phyloP scores from a whole-genome alignment of 1,140 invertebrate species.

The Lineus longissimus region DNA sequence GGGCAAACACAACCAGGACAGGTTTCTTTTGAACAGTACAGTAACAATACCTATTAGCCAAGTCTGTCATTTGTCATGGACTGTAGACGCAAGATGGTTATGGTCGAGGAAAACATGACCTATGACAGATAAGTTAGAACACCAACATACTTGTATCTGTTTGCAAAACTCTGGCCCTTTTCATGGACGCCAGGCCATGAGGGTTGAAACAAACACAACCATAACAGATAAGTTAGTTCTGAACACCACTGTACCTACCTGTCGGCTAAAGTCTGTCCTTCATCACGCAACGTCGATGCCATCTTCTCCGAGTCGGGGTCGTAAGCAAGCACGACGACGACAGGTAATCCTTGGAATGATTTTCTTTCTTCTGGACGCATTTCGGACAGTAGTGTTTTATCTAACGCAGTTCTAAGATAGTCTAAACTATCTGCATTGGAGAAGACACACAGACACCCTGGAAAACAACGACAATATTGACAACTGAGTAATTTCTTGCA shows the following conservation, averaged over 20 bases:
- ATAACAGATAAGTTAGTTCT: too few relatives aligned
- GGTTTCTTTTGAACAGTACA: too few relatives aligned
- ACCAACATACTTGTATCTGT: too few relatives aligned
- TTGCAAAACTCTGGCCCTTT: too few relatives aligned
- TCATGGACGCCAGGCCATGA: too few relatives aligned
- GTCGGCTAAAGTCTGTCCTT: conserved; percentile 84
- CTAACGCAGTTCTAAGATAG: conserved; percentile 84
- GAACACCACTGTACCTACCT: conserved; percentile 68
- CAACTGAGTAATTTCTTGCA: not conserved
- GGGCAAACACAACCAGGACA: too few relatives aligned
- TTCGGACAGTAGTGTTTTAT: conserved; percentile 86
- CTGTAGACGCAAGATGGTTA: too few relatives aligned
- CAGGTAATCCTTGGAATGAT: conserved; percentile 80
- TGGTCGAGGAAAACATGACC: too few relatives aligned
- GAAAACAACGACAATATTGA: conserved; percentile 24
- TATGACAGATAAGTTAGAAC: too few relatives aligned
- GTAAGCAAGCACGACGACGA: conserved; percentile 85
- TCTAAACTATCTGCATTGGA: conserved; percentile 87
- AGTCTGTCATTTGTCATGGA: too few relatives aligned
- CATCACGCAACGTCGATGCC: conserved; percentile 73
- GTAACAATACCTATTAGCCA: too few relatives aligned
- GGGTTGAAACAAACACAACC: too few relatives aligned
- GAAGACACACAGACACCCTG: conserved; percentile 69
- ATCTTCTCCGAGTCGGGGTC: conserved; percentile 80
- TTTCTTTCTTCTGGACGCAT: conserved; percentile 77